These are phyloP conservation scores for Amphiprion percula DNA, from an alignment of 2,113 vertebrate genomes.

Conservation along the genomic window DNA sequence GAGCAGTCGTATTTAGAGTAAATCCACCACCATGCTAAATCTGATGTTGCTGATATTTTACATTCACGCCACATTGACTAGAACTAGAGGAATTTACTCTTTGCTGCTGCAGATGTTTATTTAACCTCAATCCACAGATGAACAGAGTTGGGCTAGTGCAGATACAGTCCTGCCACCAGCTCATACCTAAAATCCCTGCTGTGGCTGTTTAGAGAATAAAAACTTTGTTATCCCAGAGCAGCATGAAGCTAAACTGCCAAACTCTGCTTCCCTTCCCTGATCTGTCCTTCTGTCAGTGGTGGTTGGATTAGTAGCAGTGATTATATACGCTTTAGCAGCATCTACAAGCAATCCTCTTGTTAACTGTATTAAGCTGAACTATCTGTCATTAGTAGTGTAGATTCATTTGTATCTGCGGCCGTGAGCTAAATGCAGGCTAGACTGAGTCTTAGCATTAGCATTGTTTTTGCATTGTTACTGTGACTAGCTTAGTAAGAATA, in stretches of 20 bases:
- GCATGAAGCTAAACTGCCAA: background rate
- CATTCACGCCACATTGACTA: background rate
- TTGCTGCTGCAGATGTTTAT: background rate
- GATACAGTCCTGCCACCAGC: background rate
- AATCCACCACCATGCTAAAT: background rate
- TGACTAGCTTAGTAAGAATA: background rate
- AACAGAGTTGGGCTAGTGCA: conserved; percentile 4
- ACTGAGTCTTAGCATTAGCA: conserved; percentile 32
- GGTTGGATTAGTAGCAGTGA: conserved; percentile 42
- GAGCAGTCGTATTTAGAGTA: too few relatives aligned
- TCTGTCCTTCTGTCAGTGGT: conserved; percentile 48
- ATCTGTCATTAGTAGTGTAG: background rate
- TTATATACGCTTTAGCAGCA: conserved; percentile 7
- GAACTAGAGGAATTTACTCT: background rate
- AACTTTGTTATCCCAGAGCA: background rate
- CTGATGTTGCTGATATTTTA: background rate
- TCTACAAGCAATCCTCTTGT: conserved; percentile 26
- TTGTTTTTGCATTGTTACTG: conserved; percentile 15
- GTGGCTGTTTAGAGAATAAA: background rate
- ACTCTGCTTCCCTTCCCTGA: conserved; percentile 8
- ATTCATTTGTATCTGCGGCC: background rate
- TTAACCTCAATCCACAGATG: background rate
- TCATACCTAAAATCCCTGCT: background rate
- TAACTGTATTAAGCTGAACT: background rate
- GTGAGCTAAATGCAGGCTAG: conserved; percentile 15